These are phyloP conservation scores for Opisthocomus hoazin DNA, from an alignment of 2,113 vertebrate species.

Conservation along the genomic window DNA sequence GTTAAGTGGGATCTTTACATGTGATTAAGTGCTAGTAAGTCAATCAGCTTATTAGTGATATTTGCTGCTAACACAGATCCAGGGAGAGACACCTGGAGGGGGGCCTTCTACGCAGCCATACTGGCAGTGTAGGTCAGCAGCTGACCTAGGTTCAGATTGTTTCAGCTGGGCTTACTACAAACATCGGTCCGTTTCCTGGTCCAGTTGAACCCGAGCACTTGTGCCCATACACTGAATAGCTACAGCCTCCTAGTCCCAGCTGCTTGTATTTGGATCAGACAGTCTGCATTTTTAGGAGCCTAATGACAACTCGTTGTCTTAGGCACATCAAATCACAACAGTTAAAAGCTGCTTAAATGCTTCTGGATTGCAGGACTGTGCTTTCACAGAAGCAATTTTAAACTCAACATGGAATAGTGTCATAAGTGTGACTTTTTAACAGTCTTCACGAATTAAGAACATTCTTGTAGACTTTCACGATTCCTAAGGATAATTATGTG, in stretches of 20 bases:
- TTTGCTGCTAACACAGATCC: neutral
- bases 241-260: no score
- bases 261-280: neutral
- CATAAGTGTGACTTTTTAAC: neutral
- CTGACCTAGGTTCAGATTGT: accelerated
- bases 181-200: neutral
- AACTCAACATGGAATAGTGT: neutral
- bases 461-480: neutral
- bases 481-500: neutral
- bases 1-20: accelerated
- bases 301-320: neutral
- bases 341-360: neutral
- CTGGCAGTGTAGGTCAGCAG: neutral
- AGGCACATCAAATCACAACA: neutral
- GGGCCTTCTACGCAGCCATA: neutral
- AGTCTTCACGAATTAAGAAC: neutral
- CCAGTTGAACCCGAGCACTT: accelerated
- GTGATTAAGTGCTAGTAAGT: neutral
- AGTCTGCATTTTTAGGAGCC: neutral
- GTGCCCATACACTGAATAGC: neutral
- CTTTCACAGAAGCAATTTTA: neutral
- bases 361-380: neutral
- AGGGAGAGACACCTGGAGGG: neutral
- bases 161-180: neutral
- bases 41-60: neutral